Conservation (phyloP, 1,140 invertebrate species). For the Dreissena polymorpha region DNA sequence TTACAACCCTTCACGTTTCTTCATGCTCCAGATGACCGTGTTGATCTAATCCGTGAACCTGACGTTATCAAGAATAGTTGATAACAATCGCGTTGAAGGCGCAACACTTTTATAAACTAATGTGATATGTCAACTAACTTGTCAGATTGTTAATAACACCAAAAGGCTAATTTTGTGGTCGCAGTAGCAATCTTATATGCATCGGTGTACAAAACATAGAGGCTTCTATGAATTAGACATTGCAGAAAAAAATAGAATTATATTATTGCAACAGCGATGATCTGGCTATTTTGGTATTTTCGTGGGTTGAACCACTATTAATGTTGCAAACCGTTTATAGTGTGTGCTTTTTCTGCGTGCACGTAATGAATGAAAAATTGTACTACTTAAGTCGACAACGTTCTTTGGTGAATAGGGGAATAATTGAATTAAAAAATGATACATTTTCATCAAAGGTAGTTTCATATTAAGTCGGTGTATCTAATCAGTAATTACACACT, state of each 20-base stretch:
- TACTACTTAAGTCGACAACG: not conserved
- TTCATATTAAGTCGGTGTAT: not conserved
- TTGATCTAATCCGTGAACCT: not conserved
- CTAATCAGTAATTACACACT: slow-evolving; percentile 4
- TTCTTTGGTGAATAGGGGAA: not conserved
- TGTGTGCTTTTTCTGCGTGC: no score
- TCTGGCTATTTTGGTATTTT: no score
- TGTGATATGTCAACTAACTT: slow-evolving; percentile 51
- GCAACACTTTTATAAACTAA: slow-evolving; percentile 43
- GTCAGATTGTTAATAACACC: slow-evolving; percentile 51
- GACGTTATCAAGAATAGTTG: slow-evolving; percentile 46
- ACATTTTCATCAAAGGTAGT: not conserved
- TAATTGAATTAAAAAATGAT: slow-evolving; percentile 4
- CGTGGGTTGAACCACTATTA: no score
- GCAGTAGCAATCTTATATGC: not conserved
- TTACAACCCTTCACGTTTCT: no score
- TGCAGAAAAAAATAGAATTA: no score
- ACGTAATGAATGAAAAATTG: no score
- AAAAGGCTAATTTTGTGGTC: slow-evolving; percentile 31
- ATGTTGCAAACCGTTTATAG: no score
- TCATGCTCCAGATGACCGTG: no score
- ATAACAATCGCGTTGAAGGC: slow-evolving; percentile 50
- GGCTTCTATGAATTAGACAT: no score
- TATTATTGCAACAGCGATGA: no score
- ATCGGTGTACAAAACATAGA: no score